A percentile compares a stretch with the other conserved stretches of the same genome.
Conservation (phyloP, 2,797 vertebrate genomes). For the Lacerta bilineata region DNA sequence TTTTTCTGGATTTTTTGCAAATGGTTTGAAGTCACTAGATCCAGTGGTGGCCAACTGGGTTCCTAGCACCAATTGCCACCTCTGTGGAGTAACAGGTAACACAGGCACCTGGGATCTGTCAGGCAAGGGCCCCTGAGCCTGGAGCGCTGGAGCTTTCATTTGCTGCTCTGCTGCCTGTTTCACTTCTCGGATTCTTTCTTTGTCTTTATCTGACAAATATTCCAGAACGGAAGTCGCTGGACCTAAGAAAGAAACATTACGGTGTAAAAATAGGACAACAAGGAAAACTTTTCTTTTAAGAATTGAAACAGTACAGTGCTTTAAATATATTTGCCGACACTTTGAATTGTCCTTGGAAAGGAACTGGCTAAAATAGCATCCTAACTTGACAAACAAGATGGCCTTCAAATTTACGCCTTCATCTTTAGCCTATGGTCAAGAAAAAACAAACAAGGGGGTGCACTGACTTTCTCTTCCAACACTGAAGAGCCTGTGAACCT, state of each 20-base stretch:
- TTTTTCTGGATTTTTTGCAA: slow-evolving; percentile 89
- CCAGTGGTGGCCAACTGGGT: slow-evolving; percentile 21
- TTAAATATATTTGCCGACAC: no score
- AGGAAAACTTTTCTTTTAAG: neutral
- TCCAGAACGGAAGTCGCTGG: slow-evolving; percentile 89
- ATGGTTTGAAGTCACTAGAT: slow-evolving; percentile 89
- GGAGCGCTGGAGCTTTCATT: slow-evolving; percentile 61
- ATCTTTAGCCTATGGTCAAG: no score
- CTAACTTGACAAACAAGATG: no score
- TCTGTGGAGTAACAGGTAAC: slow-evolving; percentile 51
- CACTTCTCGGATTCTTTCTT: slow-evolving; percentile 84
- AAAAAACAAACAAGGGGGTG: no score
- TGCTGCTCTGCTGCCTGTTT: slow-evolving; percentile 78
- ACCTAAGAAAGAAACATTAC: slow-evolving; percentile 77
- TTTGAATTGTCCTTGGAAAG: no score
- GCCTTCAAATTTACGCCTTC: no score
- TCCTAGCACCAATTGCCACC: slow-evolving; percentile 69
- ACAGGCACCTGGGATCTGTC: slow-evolving; percentile 63
- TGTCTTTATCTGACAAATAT: slow-evolving; percentile 88
- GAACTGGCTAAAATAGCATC: no score
- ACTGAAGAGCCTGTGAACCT: neutral
- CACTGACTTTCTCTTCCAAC: neutral
- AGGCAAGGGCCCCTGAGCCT: slow-evolving; percentile 69
- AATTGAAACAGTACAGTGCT: no score
- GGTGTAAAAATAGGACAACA: neutral